These are phyloP conservation scores for Mastomys natalensis DNA, from an alignment of 2,113 vertebrate genomes.

Conservation along the genomic window DNA sequence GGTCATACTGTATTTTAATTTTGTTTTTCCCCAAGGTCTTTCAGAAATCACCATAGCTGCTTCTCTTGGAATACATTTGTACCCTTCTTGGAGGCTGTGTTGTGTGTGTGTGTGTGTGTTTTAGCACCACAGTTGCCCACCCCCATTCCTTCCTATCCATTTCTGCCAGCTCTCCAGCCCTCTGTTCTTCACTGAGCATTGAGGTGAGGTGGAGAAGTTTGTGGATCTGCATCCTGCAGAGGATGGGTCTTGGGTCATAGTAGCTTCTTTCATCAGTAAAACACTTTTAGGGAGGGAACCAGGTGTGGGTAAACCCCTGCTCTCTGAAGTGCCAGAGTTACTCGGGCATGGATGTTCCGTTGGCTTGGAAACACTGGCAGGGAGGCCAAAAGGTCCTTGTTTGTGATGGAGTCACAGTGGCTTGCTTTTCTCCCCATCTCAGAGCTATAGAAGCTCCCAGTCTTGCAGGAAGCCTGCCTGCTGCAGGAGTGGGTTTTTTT, in stretches of 20 bases:
- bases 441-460: neutral
- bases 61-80: neutral
- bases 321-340: neutral
- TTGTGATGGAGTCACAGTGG: neutral
- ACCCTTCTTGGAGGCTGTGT: neutral
- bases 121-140: constrained; percentile 4
- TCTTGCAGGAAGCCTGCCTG: neutral
- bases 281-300: no score
- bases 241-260: neutral
- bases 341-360: neutral
- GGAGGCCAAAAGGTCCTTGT: constrained; percentile 31
- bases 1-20: neutral
- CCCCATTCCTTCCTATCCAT: neutral
- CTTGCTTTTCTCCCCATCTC: no score
- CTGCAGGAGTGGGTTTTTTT: neutral
- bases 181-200: neutral
- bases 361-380: neutral
- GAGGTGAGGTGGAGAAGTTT: neutral
- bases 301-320: no score
- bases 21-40: neutral
- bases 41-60: constrained; percentile 34
- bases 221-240: neutral
- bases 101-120: neutral
- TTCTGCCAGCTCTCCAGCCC: neutral
- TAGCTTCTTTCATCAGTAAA: neutral